Conservation (phyloP, 2,113 vertebrate species). For the Eudorcas thomsonii region DNA sequence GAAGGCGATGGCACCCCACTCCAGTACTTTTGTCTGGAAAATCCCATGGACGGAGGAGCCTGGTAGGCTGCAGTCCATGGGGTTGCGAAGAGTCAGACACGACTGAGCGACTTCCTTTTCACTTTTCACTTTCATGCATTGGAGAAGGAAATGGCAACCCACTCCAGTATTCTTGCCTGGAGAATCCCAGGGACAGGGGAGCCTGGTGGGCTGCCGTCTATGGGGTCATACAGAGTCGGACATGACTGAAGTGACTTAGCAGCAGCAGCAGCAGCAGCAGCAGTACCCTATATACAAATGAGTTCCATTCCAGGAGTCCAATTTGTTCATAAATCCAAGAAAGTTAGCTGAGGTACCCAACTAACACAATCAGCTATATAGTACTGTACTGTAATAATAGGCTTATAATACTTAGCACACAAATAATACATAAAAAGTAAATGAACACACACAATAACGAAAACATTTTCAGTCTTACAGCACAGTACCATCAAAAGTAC, state of each 20-base stretch:
- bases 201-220: not conserved
- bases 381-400: not conserved
- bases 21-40: not conserved
- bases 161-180: not conserved
- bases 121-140: not conserved
- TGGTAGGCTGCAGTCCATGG: not conserved
- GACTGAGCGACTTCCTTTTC: not conserved
- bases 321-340: not conserved
- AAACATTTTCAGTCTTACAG: not conserved
- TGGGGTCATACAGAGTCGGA: not conserved
- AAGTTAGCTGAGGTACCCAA: not conserved
- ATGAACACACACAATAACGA: not conserved
- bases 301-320: not conserved
- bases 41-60: fast-evolving
- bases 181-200: not conserved
- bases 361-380: not conserved
- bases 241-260: not conserved
- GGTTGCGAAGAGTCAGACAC: fast-evolving
- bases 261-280: not conserved
- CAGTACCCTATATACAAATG: not conserved
- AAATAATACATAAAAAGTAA: not conserved
- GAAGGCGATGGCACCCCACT: not conserved
- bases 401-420: not conserved
- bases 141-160: not conserved
- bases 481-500: not conserved